Base-by-base conservation (phyloP, 2,797 vertebrate genomes). In the Centroberyx gerrardi region DNA sequence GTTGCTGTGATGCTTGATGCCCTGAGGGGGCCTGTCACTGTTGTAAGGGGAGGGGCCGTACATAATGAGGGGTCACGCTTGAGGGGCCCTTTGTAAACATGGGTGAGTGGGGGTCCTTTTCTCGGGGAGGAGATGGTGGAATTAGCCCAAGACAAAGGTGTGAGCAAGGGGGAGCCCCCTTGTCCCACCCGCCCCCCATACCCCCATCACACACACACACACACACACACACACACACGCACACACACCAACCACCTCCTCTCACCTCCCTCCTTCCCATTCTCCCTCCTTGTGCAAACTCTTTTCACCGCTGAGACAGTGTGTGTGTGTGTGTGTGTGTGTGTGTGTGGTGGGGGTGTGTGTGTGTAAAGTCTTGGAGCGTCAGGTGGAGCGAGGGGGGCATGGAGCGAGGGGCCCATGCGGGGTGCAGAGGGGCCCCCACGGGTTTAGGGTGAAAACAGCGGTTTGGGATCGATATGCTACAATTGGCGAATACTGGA, bases 41-140 rank as follows among this genome's bases (percentile, higher is more conserved):
- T 81, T 93, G 86, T 82, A 81, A 78, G 79, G 27, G 80, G 83
- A 90, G 78, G 59, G 83, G 84, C 76, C 62, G 77, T 75, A 86
- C 83, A 95, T 94, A 95, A 94, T 90, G 80, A 92, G 71, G 90
- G 86, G 91, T 94, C 93, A 93, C 60, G 89, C 83, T 86, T 88
- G 82, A 92, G 87, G 84, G 92, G 89, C 86, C 87, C 86, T 90
- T 90, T 92, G 82, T 80, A 92, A 92, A 88, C 85, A 90, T 55
- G 66, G 68, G 60, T 88, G 89, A 91, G 89, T 90, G 89, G 79
- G 80, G 88, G 86, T 77, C 72, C 75, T 93, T 86, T 93, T 90
- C 88, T 90, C 88, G 68, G 71, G 89, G 83, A 91, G 86, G 88
- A 93, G 88, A 94, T 83, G 87, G 90, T 84, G 81, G 91, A 92